Percentiles rank a stretch among this genome's conserved stretches.
Conservation (phyloP, 2,888 invertebrate species). For the Agriopis marginaria region DNA sequence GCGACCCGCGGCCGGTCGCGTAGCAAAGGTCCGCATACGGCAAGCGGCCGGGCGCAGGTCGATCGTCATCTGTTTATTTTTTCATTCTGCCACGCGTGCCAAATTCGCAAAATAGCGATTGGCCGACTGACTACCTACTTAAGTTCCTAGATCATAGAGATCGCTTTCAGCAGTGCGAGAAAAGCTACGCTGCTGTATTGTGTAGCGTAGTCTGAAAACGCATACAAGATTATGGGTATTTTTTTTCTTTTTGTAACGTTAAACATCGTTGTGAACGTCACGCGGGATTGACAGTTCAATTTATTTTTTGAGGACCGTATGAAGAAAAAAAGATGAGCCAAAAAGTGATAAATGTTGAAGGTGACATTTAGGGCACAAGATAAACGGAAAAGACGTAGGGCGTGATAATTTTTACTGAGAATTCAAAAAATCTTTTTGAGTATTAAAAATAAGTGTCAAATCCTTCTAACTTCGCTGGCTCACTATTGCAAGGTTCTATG, state of each 20-base stretch:
- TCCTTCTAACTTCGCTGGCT: too few relatives aligned
- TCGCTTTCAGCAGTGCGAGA: background rate
- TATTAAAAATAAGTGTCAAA: too few relatives aligned
- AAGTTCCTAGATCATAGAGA: background rate
- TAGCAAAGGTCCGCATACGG: too few relatives aligned
- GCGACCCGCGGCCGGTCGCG: too few relatives aligned
- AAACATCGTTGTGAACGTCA: constrained; percentile 15
- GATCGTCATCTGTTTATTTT: too few relatives aligned
- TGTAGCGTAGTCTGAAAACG: constrained; percentile 1
- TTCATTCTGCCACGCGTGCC: too few relatives aligned
- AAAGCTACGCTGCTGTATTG: background rate
- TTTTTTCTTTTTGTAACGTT: constrained; percentile 5
- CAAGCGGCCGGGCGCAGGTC: too few relatives aligned
- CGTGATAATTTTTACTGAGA: too few relatives aligned
- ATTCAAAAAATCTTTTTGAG: too few relatives aligned
- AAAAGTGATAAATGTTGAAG: background rate
- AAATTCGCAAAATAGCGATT: too few relatives aligned
- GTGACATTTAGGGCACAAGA: background rate
- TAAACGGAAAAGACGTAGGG: background rate
- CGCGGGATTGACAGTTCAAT: constrained; percentile 23
- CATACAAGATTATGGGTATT: background rate
- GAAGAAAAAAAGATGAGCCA: background rate
- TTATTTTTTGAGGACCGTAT: constrained; percentile 9
- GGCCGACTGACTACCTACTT: too few relatives aligned
- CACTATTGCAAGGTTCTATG: too few relatives aligned